Conservation (phyloP, 2,888 invertebrate genomes). For the Atrina japonica region DNA sequence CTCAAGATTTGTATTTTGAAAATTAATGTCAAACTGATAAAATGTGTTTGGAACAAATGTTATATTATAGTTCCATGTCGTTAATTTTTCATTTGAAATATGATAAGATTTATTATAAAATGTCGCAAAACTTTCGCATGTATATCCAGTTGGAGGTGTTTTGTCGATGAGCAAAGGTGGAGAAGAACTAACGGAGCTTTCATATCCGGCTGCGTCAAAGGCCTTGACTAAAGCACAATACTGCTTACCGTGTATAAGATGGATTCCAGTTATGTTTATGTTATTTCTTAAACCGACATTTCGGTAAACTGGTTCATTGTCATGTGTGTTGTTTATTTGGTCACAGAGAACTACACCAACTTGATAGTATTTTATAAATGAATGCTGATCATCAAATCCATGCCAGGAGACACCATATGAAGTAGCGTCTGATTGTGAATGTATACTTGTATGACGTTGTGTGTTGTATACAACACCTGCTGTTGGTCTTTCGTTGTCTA, state of each 20-base stretch:
- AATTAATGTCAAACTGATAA: no score
- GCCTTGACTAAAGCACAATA: conserved; percentile 49
- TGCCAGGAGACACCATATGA: conserved; percentile 51
- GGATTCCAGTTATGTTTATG: conserved; percentile 24
- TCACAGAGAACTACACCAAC: conserved; percentile 27
- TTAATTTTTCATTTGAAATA: no score
- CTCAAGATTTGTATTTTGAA: no score
- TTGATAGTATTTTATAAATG: conserved; percentile 43
- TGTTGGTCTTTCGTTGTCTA: conserved; percentile 43
- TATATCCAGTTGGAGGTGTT: conserved; percentile 39
- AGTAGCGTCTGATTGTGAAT: conserved; percentile 41
- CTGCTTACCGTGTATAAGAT: conserved; percentile 35
- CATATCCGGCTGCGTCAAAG: conserved; percentile 51
- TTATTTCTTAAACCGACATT: not conserved
- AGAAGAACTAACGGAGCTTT: conserved; percentile 32
- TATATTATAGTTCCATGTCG: no score
- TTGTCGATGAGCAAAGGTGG: conserved; percentile 39
- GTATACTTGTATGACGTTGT: conserved; percentile 23
- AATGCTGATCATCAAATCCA: conserved; percentile 52
- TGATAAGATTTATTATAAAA: not conserved
- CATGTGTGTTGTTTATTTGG: conserved; percentile 10
- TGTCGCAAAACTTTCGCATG: conserved; percentile 82
- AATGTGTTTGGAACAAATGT: no score
- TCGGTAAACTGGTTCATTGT: not conserved
- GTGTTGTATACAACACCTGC: conserved; percentile 53